Conservation (phyloP, 2,888 invertebrate species). For the Mimumesa dahlbomi region DNA sequence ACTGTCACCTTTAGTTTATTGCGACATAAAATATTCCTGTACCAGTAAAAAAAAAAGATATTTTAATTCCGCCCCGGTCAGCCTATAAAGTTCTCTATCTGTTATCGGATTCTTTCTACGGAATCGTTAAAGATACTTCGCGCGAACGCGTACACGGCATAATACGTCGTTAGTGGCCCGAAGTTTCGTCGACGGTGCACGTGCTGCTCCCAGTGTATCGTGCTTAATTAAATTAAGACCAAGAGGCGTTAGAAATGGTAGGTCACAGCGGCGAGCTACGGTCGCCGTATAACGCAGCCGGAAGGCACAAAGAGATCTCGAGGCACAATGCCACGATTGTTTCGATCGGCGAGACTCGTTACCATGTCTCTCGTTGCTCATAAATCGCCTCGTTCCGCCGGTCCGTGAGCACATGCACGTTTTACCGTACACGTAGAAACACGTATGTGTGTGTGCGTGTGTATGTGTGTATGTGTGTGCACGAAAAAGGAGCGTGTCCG, state of each 20-base stretch:
- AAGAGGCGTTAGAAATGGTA: slow-evolving; percentile 32
- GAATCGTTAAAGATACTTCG: no score
- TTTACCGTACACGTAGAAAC: not conserved
- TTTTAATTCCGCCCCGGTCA: no score
- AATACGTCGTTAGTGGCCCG: no score
- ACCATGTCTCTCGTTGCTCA: slow-evolving; percentile 60
- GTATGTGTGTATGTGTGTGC: not conserved
- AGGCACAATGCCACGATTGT: slow-evolving; percentile 59
- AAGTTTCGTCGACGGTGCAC: no score
- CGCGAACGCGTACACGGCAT: no score
- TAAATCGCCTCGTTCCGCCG: slow-evolving; percentile 61
- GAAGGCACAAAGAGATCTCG: slow-evolving; percentile 47
- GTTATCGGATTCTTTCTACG: no score
- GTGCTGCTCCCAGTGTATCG: slow-evolving; percentile 16
- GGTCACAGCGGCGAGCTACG: slow-evolving; percentile 21
- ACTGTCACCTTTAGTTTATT: slow-evolving; percentile 34
- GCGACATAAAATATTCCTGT: slow-evolving; percentile 22
- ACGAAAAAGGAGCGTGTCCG: slow-evolving; percentile 44
- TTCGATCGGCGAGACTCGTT: slow-evolving; percentile 56
- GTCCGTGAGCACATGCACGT: not conserved
- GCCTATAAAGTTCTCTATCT: no score
- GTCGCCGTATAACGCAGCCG: slow-evolving; percentile 9
- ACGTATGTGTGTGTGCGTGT: no score
- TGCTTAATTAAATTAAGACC: slow-evolving; percentile 58
- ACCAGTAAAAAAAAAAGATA: no score